Evolutionary conservation across 2,797 vertebrate species (phyloP).

Genomic region (Catharus ustulatus): DNA sequence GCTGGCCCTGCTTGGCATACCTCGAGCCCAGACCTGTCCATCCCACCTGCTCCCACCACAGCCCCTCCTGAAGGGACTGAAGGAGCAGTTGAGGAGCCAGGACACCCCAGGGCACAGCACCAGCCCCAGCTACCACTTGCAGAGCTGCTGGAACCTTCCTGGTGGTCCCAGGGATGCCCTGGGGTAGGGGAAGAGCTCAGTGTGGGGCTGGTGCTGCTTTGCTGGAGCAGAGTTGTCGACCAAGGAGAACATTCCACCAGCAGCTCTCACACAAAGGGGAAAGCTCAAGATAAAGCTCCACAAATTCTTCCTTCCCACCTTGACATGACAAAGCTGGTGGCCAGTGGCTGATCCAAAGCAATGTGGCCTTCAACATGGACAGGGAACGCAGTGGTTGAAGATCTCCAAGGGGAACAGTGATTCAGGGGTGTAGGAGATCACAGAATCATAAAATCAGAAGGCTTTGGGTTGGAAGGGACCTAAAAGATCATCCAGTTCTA

Average conservation of each 20-base stretch:
- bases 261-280: neutral
- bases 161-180: neutral
- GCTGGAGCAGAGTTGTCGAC: neutral
- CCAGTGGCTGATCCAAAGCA: neutral
- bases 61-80: neutral
- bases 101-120: accelerated
- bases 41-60: neutral
- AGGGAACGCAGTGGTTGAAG: neutral
- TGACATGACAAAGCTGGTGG: neutral
- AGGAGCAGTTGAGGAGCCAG: neutral
- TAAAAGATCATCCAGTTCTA: too few relatives aligned
- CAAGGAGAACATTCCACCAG: neutral
- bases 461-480: neutral
- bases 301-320: neutral
- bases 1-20: neutral
- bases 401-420: neutral
- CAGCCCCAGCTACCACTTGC: neutral
- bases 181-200: neutral
- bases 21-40: accelerated
- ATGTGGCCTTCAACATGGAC: accelerated
- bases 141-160: neutral
- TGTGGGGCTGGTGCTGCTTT: neutral
- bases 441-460: neutral
- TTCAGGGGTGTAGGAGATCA: neutral
- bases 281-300: neutral